phyloP scores from a whole-genome alignment of 2,797 vertebrate genomes.

The Pangasius sanitwongsei region DNA sequence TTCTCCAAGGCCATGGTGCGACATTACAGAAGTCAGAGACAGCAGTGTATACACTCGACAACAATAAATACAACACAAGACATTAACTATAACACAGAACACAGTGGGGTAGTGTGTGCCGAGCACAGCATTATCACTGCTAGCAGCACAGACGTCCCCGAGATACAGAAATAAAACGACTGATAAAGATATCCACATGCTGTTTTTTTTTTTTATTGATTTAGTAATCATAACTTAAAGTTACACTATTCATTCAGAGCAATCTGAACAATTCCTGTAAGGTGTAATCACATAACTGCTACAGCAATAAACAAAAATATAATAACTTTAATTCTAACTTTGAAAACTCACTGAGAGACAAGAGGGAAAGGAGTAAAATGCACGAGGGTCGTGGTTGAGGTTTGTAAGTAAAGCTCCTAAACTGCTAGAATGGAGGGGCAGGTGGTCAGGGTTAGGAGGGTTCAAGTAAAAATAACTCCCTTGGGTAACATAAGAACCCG shows the following conservation, averaged over 20 bases:
- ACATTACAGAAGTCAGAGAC: background rate
- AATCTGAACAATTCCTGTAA: background rate
- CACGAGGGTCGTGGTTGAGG: background rate
- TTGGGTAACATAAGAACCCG: slow-evolving; percentile 32
- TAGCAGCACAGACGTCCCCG: background rate
- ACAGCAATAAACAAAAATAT: background rate
- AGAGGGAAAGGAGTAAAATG: background rate
- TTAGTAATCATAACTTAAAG: background rate
- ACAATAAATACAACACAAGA: background rate
- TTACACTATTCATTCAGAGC: background rate
- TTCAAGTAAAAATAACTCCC: slow-evolving; percentile 50
- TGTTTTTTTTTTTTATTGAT: background rate
- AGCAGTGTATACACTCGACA: background rate
- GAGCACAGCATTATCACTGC: background rate
- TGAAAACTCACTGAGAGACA: background rate
- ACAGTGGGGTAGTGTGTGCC: background rate
- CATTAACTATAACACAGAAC: background rate
- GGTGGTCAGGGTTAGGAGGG: slow-evolving; percentile 45
- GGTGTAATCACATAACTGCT: background rate
- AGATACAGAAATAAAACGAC: background rate
- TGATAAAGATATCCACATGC: background rate
- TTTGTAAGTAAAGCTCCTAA: slow-evolving; percentile 7
- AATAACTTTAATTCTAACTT: background rate
- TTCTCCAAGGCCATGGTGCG: background rate
- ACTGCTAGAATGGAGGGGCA: slow-evolving; percentile 34